Base-by-base conservation (phyloP, 2,113 vertebrate species). In the Typhlomys cinereus region DNA sequence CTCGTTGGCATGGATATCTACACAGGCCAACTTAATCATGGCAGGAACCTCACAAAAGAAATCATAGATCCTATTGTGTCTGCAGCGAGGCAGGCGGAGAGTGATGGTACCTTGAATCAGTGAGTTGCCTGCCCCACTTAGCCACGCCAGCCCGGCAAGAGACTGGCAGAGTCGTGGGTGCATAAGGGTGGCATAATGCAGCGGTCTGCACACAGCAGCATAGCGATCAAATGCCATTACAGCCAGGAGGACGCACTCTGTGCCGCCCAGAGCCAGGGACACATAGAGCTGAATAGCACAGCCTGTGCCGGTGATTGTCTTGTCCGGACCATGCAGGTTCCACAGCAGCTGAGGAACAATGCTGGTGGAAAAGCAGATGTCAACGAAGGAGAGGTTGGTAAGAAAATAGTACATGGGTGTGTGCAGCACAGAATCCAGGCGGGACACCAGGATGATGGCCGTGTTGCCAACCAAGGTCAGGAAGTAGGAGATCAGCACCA, bases 161-260 rank as follows among this genome's bases (percentile, higher is more conserved):
- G 3, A 64, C 23, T 94, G 67, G 64, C 95, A 95, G 59, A 94
- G 50, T 13, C 54, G n/a, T 9, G 70, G 73, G 36, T 95, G 91
- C 91, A 95, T 95, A 7, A 92, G 54, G 10, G 78, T 84, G 21
- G 23, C 64, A 80, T 95, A 96, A 29, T 84, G 93, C 9, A 96
- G 95, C 21, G 93, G 93, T 13, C 7, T 41, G 61, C 93, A 96
- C 75, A 96, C 78, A 57, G 94, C 94, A 71, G 91, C 79, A 48
- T 94, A 96, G 31, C 80, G 88, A n/a, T 96, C 95, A 92, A 93
- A 96, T 0, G 93, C 89, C 93, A 96, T 96, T 41, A 95, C 73
- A 4, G 96, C 61, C 1, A 96, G 62, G 39, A 96, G 95, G 31
- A 96, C 80, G 92, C 89, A 74, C 50, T 96, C 96, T 44, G 88